phyloP scores from a whole-genome alignment of 2,888 invertebrate genomes.

The Chrysolina oricalcia region DNA sequence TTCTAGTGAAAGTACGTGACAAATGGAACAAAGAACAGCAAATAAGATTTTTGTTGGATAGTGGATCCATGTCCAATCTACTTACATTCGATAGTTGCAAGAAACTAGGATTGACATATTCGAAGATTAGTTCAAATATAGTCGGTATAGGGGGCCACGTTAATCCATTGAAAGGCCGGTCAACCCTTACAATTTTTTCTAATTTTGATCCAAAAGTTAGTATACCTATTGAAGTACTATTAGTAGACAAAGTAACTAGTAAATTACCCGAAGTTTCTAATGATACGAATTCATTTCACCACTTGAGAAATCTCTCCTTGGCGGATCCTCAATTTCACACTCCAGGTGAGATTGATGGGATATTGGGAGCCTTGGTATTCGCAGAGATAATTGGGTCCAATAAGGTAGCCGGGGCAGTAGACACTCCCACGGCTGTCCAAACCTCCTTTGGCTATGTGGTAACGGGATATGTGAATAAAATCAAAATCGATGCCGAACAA shows the following conservation, averaged over 20 bases:
- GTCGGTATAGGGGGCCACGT: neutral
- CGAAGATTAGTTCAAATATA: neutral
- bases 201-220: neutral
- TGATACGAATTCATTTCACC: neutral
- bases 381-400: no score
- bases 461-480: no score
- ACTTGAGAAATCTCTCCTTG: conserved; percentile 17
- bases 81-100: conserved; percentile 27
- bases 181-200: neutral
- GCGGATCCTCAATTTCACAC: no score
- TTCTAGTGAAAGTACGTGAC: conserved; percentile 2
- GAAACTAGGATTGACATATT: conserved; percentile 15
- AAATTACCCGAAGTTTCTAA: neutral
- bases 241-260: neutral
- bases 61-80: conserved; percentile 32
- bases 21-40: conserved; percentile 25
- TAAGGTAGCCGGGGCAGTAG: no score
- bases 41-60: conserved; percentile 17
- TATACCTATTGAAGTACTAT: neutral
- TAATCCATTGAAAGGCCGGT: no score
- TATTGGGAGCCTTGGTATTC: no score
- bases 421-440: no score
- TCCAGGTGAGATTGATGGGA: no score
- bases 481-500: no score
- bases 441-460: no score